Evolutionary conservation across 2,888 invertebrate species (phyloP), one percentile per base, ranked within the genome.

Genomic region (Folsomia candida): DNA sequence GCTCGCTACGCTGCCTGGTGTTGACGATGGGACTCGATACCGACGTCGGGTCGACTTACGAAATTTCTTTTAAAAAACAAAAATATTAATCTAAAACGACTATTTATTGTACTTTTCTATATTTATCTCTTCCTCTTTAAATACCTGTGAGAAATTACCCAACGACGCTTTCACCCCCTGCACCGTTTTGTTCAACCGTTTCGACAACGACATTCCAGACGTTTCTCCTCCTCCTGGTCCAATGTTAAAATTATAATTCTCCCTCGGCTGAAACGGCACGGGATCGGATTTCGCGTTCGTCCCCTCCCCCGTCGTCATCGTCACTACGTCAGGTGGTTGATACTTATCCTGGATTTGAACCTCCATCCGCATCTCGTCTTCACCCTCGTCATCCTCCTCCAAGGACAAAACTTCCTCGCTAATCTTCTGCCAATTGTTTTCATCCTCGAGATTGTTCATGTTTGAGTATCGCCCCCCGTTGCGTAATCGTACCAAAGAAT

Each of bases 21-120:
- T 69, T 20, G 73, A 77, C 22, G 76, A 72, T 14, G 75, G 78
- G 71, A 81, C 77, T 9, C 79, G 73, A 54, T 87, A 86, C 28
- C 87, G 83, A 68, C 87, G 82, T 70, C 85, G 85, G 1, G 87
- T 87, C 1, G 87, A 85, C 51, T 83, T 84, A 80, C 85, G 85
- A 70, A 87, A 86, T 81, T 84, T 86, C 87, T 87, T 72, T 58
- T 47, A 26, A n/a, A n/a, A 87, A 58, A 57, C 81, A 74, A 74
- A 37, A 67, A 70, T 58, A 57, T 51, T 66, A 69, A 59, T 51
- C 37, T 27, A 1, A 67, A 59, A 18, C 26, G 11, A 22, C 20
- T 54, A 54, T 14, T 54, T 54, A 54, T 54, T 20, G 20, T 22
- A n/a, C n/a, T n/a, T n/a, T n/a, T n/a, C n/a, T n/a, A n/a, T n/a